Base-by-base conservation (phyloP, 2,888 invertebrate genomes). In the Melinaea menophilus region DNA sequence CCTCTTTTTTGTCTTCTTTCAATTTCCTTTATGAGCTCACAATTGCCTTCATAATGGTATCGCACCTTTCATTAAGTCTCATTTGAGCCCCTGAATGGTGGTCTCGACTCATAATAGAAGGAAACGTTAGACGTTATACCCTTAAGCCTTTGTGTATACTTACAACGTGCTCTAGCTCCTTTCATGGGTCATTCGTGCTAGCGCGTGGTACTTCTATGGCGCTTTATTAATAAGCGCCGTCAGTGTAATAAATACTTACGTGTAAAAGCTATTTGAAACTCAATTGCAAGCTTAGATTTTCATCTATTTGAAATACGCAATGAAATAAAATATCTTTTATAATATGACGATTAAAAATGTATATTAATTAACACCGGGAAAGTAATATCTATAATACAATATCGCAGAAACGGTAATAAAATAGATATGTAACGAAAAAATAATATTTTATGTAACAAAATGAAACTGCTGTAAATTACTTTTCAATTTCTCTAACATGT, bases 21-120 rank as follows among this genome's bases (percentile, higher is more conserved):
- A 85, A 86, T 86, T 86, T 86, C 84, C 85, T 87, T 85, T 85
- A 88, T 81, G 84, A 82, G 84, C 82, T 84, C 84, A 81, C 84
- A 85, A 86, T 87, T 86, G 80, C 86, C 86, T 82, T 82, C 84
- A 84, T 88, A 86, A 87, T 82, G 81, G 84, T 85, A 86, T 86
- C 84, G 84, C 82, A 82, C 86, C 85, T 87, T 86, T 86, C 82
- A 88, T 88, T 88, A 87, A 83, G 82, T 80, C 82, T 84, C 85
- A 84, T 87, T 86, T 83, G 81, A 81, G 82, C 82, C 77, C 68
- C 73, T 81, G 82, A 86, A 86, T 85, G 82, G 85, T 82, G 81
- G 81, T 80, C 80, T 82, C 78, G 78, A 75, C 77, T 79, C 78
- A 80, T 88, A 86, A 86, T 85, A 79, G 81, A 72, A 79, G 79